Base-by-base conservation (phyloP, 2,797 vertebrate genomes). In the Arnoldichthys spilopterus region DNA sequence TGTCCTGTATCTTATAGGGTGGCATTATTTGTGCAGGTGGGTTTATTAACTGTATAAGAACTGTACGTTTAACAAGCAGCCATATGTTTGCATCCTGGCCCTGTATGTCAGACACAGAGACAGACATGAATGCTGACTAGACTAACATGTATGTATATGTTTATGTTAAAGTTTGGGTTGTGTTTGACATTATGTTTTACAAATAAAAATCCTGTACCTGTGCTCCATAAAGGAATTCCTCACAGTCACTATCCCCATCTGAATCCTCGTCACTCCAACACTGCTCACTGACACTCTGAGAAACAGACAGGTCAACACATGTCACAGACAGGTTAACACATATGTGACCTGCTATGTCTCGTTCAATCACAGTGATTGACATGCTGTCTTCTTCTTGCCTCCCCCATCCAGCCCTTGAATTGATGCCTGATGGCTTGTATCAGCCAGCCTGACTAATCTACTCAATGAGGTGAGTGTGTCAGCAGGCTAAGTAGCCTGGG, bases 171-270 rank as follows among this genome's bases (percentile, higher is more conserved):
- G n/a, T 24, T 12, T 66, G 18, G 0, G 11, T 13, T 58, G 16
- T 75, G 28, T 66, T 53, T 6, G 4, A 40, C 12, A 58, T 40
- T 34, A 22, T 22, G 18, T 24, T 24, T 13, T 24, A 74, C 26
- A 58, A 59, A 47, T n/a, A 47, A 13, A 47, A 47, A 47, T 47
- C 43, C 13, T 47, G 85, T 84, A 98, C 96, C 89, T 96, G 93
- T 74, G 93, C 92, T 80, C 93, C 94, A 1, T 93, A 95, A 54
- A 95, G 91, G 87, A 94, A 91, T 43, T 96, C 96, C 72, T 96
- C 96, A 3, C 90, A 92, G 89, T 97, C 95, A 77, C 93, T 95
- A 87, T 96, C 95, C 80, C 96, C 95, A 24, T 97, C 95, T 0
- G 93, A 95, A 88, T 94, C 94, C 81, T 93, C 93, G 0, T 96